Evolutionary conservation across 2,113 vertebrate genomes (phyloP), one percentile per base, ranked within the genome.

Genomic region (Atractosteus spatula): DNA sequence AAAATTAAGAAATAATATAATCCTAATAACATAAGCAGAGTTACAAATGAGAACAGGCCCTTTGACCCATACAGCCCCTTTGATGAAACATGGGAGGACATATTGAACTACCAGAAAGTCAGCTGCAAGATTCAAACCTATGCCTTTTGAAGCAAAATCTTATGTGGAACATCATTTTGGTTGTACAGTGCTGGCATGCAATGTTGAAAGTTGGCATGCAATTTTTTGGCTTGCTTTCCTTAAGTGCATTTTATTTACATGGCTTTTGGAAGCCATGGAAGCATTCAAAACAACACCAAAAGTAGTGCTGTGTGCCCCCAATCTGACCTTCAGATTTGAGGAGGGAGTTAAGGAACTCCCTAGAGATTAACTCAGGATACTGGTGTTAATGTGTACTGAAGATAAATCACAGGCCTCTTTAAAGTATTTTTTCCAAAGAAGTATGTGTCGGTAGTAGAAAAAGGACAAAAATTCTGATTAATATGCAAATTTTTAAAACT

Each of bases 241-340:
- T 71, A 54, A 17, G 62, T 42, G 1, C 17, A 29, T 29, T 29
- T 29, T 29, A 29, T 29, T 29, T 29, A 13, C 72, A 61, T 70
- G 62, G 63, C 41, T 68, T 70, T 59, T 62, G 62, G 67, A 55
- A 66, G 57, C 44, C 66, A 70, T 75, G 54, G 67, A 5, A 56
- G 75, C 41, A 66, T 73, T 77, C 55, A 74, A 73, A 75, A 16
- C 43, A 66, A 47, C 65, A 55, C 55, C 16, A 2, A 47, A 72
- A 47, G 51, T 43, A 61, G 17, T 63, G 62, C 68, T 11, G 47
- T 55, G 55, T 59, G 16, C 8, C 62, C 62, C 43, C 42, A 45
- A 67, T 75, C 17, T 75, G 70, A 66, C 72, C 63, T 14, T 69
- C 45, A 68, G 29, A 74, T 72, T 74, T 72, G 62, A 72, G 17